These are phyloP conservation scores for Cybosia mesomella DNA, from an alignment of 2,888 invertebrate genomes.

Conservation along the genomic window DNA sequence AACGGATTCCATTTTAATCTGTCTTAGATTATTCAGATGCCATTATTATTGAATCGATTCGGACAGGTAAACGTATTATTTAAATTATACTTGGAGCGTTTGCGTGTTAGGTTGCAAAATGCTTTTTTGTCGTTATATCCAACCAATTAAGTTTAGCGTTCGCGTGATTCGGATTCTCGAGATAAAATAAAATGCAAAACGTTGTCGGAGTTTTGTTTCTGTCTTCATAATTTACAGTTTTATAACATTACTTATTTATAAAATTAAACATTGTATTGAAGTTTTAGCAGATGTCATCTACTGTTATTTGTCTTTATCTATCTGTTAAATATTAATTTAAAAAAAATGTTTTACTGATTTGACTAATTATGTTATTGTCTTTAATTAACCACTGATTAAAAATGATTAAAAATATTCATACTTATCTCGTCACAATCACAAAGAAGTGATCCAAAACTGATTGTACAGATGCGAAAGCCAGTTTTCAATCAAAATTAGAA, in stretches of 20 bases:
- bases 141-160: constrained; percentile 75
- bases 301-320: no score
- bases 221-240: constrained; percentile 46
- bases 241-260: constrained; percentile 21
- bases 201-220: constrained; percentile 43
- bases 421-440: constrained; percentile 3
- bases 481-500: constrained; percentile 70
- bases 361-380: neutral
- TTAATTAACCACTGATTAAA: neutral
- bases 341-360: no score
- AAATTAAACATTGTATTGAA: neutral
- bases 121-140: constrained; percentile 78
- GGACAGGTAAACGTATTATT: constrained; percentile 78
- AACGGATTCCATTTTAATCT: constrained; percentile 57
- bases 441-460: neutral
- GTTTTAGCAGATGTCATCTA: neutral
- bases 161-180: constrained; percentile 78
- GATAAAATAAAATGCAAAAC: constrained; percentile 55
- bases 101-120: constrained; percentile 78
- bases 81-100: constrained; percentile 71
- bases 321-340: neutral
- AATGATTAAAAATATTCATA: neutral
- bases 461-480: constrained; percentile 40
- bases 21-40: constrained; percentile 68
- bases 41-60: constrained; percentile 69